Evolutionary conservation across 2,797 vertebrate genomes (phyloP), one percentile per base, ranked within the genome.

Genomic region (Meda fulgida): DNA sequence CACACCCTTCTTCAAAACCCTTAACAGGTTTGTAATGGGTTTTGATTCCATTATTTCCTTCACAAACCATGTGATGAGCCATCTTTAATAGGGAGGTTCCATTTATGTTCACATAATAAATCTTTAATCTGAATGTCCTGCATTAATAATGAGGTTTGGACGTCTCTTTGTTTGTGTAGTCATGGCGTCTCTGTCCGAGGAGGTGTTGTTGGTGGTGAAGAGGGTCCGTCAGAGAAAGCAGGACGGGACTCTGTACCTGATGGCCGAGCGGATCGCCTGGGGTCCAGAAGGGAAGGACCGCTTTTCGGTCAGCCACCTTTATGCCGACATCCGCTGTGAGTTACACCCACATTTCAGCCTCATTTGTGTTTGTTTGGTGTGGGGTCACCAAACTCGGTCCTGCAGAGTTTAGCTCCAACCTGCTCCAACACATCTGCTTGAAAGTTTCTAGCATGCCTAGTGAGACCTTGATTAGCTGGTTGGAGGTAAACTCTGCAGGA

Each of bases 321-420:
- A 99, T 80, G 97, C 97, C 46, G 98, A 99, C 89, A 99, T 99
- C 87, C 98, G 98, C 92, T 99, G 98, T 99, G 93, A 97, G 98
- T 97, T 72, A 38, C 34, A 1, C 10, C 8, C 18, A 51, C n/a
- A 31, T 19, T 58, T 75, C 40, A 51, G 26, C 53, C 21, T 29
- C 10, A 18, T 10, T 31, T 51, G 48, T 8, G 65, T 43, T 69
- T 53, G 78, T 16, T 7, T 40, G 21, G 29, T 66, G 46, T 13
- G 29, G 16, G 43, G 13, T 46, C 43, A 46, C 43, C 43, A 46
- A 46, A 46, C 43, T 5, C 43, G 43, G 13, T 46, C 43, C 43
- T 46, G 43, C 43, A 46, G 43, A 14, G 43, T 46, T 46, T 14
- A 13, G 13, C 43, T 46, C 40, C 40, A 43, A 43, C 38, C 2